phyloP scores from a whole-genome alignment of 2,888 invertebrate species.

The Microdon myrmicae region DNA sequence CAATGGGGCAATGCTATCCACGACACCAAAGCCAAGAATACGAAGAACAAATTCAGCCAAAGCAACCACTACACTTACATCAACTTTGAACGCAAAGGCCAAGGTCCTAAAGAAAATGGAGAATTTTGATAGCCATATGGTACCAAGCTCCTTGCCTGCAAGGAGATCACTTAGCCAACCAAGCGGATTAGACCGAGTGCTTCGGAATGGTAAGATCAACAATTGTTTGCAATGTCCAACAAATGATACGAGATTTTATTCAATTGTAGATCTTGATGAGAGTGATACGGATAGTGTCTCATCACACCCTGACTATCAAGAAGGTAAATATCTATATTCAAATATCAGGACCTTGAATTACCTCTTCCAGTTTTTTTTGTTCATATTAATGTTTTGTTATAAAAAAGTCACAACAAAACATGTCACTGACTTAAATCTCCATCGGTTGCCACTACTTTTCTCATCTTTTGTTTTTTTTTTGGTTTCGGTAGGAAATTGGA shows the following conservation, averaged over 20 bases:
- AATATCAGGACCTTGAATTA: background rate
- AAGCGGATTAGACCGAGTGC: slow-evolving; percentile 61
- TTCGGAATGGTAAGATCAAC: slow-evolving; percentile 37
- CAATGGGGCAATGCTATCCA: slow-evolving; percentile 54
- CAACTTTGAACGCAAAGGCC: slow-evolving; percentile 54
- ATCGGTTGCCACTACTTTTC: too few species aligned
- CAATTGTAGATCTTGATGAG: slow-evolving; percentile 60
- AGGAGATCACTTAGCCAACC: slow-evolving; percentile 77
- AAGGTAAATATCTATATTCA: slow-evolving; percentile 57
- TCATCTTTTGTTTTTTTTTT: too few species aligned
- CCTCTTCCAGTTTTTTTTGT: background rate
- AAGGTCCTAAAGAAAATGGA: slow-evolving; percentile 59
- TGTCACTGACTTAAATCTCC: background rate
- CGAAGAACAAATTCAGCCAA: slow-evolving; percentile 65
- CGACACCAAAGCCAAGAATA: slow-evolving; percentile 57
- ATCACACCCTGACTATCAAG: slow-evolving; percentile 61
- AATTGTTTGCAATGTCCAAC: background rate
- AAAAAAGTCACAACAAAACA: background rate
- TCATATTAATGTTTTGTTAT: background rate
- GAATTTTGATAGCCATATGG: slow-evolving; percentile 55
- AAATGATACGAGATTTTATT: slow-evolving; percentile 2
- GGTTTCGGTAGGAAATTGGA: too few species aligned
- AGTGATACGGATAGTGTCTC: slow-evolving; percentile 66
- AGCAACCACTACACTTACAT: slow-evolving; percentile 53
- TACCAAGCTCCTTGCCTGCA: slow-evolving; percentile 60